Percentiles rank a stretch among this genome's conserved stretches.
These are phyloP conservation scores for Mobula hypostoma DNA, from an alignment of 2,113 vertebrate genomes.

Conservation along the genomic window DNA sequence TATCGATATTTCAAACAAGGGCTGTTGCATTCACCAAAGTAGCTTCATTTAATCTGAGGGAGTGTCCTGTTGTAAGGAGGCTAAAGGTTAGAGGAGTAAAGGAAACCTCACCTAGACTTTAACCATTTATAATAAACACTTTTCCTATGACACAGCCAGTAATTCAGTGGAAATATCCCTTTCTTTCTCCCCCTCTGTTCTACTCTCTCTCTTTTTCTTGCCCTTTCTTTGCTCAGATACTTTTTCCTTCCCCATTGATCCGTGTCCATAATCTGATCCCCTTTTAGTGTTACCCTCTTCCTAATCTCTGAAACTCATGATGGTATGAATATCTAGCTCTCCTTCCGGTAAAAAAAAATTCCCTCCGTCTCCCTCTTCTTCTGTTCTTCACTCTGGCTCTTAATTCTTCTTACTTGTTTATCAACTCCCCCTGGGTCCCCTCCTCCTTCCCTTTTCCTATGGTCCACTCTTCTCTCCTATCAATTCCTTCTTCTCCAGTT, in stretches of 20 bases:
- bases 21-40: not conserved
- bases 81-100: not conserved
- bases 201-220: not conserved
- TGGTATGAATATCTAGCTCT: no score
- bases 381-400: no score
- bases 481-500: no score
- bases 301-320: slow-evolving; percentile 43
- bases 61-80: not conserved
- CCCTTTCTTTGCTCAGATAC: not conserved
- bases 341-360: no score
- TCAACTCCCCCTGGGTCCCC: no score
- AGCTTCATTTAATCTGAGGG: not conserved
- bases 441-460: no score
- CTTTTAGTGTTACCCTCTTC: not conserved
- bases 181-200: not conserved
- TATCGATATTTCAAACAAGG: not conserved
- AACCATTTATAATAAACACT: not conserved
- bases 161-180: not conserved
- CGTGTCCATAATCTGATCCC: not conserved
- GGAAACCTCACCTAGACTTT: not conserved
- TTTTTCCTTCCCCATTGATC: not conserved
- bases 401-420: no score
- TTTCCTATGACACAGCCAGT: not conserved
- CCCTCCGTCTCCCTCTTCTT: no score
- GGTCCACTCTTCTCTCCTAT: no score